Evolutionary conservation across 2,797 vertebrate species (phyloP).

Genomic region (Buceros bicornis): DNA sequence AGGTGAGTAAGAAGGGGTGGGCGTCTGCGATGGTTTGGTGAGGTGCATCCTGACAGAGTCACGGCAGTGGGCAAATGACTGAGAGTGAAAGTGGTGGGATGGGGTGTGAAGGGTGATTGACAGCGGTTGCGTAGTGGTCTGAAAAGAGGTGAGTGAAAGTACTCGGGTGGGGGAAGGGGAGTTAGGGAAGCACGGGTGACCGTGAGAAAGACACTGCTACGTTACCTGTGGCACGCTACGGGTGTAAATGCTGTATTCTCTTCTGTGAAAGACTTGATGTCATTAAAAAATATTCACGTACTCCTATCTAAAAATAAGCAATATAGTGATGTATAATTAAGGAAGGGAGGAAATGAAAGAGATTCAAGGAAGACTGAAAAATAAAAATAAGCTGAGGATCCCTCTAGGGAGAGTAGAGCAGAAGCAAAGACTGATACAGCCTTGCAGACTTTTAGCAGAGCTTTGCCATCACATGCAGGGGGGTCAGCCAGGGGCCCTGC

Average conservation of each 20-base stretch:
- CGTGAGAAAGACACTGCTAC: neutral
- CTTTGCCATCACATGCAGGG: neutral
- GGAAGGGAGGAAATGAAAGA: slow-evolving; percentile 44
- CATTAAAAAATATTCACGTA: neutral
- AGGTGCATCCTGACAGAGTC: neutral
- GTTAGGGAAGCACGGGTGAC: neutral
- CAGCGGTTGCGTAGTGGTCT: slow-evolving; percentile 60
- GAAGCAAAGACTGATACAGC: neutral
- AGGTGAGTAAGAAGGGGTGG: slow-evolving; percentile 34
- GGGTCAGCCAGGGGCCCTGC: neutral
- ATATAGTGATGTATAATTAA: neutral
- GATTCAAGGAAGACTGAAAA: slow-evolving; percentile 39
- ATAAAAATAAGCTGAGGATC: slow-evolving; percentile 29
- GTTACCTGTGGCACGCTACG: fast-evolving
- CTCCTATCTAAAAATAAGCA: neutral
- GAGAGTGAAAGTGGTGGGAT: slow-evolving; percentile 55
- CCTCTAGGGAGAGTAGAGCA: slow-evolving; percentile 25
- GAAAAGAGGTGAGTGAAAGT: slow-evolving; percentile 64
- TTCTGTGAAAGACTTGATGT: neutral
- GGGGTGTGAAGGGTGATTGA: slow-evolving; percentile 21
- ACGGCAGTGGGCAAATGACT: slow-evolving; percentile 40
- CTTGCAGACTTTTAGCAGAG: neutral
- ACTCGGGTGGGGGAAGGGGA: neutral
- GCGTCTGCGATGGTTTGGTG: slow-evolving; percentile 5
- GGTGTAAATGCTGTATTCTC: neutral